A percentile compares a stretch with the other conserved stretches of the same genome.
Evolutionary conservation across 2,888 invertebrate genomes (phyloP).

Genomic region (Fragum fragum): DNA sequence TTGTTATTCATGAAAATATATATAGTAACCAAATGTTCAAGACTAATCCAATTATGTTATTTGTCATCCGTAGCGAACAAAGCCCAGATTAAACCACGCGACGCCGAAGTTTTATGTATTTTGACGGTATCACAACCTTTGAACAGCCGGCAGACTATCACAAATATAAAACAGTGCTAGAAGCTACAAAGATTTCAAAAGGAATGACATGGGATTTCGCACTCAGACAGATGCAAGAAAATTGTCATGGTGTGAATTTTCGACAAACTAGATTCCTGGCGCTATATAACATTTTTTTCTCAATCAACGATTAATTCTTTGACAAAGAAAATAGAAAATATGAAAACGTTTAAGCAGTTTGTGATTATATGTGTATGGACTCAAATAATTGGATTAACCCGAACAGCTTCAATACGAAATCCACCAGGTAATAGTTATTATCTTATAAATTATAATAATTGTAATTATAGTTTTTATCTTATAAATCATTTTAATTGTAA

Average conservation of each 20-base stretch:
- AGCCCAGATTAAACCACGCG: neutral
- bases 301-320: too few relatives aligned
- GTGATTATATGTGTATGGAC: neutral
- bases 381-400: neutral
- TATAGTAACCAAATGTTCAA: neutral
- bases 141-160: neutral
- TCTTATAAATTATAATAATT: too few relatives aligned
- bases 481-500: too few relatives aligned
- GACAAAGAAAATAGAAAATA: neutral
- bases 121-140: neutral
- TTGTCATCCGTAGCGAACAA: slow-evolving; percentile 3
- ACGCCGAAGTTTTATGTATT: neutral
- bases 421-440: slow-evolving; percentile 16
- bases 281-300: too few relatives aligned
- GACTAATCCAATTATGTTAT: slow-evolving; percentile 1
- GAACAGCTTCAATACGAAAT: slow-evolving; percentile 5
- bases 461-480: too few relatives aligned
- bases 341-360: slow-evolving; percentile 2
- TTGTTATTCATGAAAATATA: neutral
- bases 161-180: too few relatives aligned
- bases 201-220: too few relatives aligned
- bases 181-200: too few relatives aligned
- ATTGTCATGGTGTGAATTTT: too few relatives aligned
- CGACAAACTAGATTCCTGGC: too few relatives aligned
- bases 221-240: too few relatives aligned